Evolutionary conservation across 2,888 invertebrate genomes (phyloP).

Genomic region (Mythimna ferrago): DNA sequence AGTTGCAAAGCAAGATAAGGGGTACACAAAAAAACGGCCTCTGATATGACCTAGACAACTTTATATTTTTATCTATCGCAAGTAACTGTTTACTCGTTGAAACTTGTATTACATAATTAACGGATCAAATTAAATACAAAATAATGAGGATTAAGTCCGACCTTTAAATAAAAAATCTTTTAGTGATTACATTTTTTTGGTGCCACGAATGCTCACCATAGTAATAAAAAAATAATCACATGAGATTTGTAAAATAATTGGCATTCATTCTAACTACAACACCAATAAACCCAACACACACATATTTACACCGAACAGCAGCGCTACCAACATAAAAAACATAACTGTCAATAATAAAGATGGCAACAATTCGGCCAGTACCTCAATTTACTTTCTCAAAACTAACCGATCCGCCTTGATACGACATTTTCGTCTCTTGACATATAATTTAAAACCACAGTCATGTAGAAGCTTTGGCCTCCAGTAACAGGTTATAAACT

Average conservation of each 20-base stretch:
- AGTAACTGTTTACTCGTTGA: background rate
- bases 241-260: background rate
- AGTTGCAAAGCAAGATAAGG: background rate
- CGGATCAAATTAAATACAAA: background rate
- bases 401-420: constrained; percentile 38
- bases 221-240: background rate
- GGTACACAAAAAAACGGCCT: constrained; percentile 13
- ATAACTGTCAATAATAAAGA: constrained; percentile 26
- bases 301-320: background rate
- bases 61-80: background rate
- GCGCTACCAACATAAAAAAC: background rate
- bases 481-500: constrained; percentile 25
- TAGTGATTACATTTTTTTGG: background rate
- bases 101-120: background rate
- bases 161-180: background rate
- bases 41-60: background rate
- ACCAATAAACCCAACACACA: background rate
- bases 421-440: constrained; percentile 28
- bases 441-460: constrained; percentile 21
- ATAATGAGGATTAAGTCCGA: background rate
- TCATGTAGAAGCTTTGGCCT: constrained; percentile 24
- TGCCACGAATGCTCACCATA: background rate
- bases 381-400: constrained; percentile 30
- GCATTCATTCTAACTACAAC: background rate
- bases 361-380: constrained; percentile 17